A percentile compares a stretch with the other conserved stretches of the same genome.
These are phyloP conservation scores for Gobius niger DNA, from an alignment of 2,113 vertebrate genomes.

Conservation along the genomic window DNA sequence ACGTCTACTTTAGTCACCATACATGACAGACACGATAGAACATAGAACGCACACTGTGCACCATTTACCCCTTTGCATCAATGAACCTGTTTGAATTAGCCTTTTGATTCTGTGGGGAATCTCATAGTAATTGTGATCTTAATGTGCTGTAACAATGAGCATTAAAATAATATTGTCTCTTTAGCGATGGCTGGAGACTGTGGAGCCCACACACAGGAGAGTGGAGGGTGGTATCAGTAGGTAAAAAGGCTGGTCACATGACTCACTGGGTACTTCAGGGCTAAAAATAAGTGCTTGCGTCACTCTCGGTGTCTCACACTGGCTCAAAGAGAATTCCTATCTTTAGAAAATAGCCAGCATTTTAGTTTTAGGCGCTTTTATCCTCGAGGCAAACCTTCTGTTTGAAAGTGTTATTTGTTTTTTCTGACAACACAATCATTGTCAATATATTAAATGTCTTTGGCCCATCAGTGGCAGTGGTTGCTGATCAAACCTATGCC, in stretches of 20 bases:
- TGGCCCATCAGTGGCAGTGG: background rate
- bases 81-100: background rate
- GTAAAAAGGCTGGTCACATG: slow-evolving; percentile 63
- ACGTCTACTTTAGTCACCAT: too few relatives aligned
- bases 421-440: background rate
- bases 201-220: slow-evolving; percentile 36
- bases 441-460: background rate
- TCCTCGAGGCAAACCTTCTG: background rate
- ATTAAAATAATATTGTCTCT: background rate
- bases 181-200: background rate
- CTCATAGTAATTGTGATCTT: background rate
- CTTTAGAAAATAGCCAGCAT: slow-evolving; percentile 10
- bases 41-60: background rate
- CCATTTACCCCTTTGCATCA: background rate
- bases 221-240: slow-evolving; percentile 38
- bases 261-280: slow-evolving; percentile 62
- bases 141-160: background rate
- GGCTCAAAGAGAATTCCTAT: slow-evolving; percentile 8
- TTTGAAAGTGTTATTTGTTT: background rate
- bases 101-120: background rate
- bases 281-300: slow-evolving; percentile 73
- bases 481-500: background rate
- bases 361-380: slow-evolving; percentile 4
- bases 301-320: slow-evolving; percentile 36
- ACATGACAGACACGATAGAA: background rate